These are phyloP conservation scores for Allobates femoralis DNA, from an alignment of 2,797 vertebrate species.

Conservation along the genomic window DNA sequence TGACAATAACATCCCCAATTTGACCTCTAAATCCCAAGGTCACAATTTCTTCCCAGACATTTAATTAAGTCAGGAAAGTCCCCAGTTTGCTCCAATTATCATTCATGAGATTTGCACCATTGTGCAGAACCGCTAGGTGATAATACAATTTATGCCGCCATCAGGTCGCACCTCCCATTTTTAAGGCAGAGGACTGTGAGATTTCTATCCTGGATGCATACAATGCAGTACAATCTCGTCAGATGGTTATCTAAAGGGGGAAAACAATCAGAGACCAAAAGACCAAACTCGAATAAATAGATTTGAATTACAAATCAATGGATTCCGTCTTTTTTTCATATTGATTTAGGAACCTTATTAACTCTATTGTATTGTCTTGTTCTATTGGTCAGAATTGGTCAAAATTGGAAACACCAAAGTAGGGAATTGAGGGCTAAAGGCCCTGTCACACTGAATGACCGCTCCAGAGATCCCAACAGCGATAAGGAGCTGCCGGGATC, in stretches of 20 bases:
- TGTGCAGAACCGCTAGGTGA: not conserved
- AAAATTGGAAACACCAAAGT: too few species aligned
- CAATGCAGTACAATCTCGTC: not conserved
- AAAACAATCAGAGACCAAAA: not conserved
- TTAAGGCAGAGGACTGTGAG: not conserved
- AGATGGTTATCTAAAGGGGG: not conserved
- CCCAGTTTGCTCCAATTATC: not conserved
- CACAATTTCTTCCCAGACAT: not conserved
- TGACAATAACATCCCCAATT: constrained; percentile 1
- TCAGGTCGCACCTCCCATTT: not conserved
- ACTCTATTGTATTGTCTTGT: too few species aligned
- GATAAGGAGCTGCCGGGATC: too few species aligned
- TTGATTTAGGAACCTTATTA: too few species aligned
- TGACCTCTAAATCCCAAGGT: not conserved
- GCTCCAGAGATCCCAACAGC: too few species aligned
- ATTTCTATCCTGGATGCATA: not conserved
- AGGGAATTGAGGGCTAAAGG: too few species aligned
- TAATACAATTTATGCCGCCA: not conserved
- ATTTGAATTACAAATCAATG: too few species aligned
- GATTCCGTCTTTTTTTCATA: too few species aligned
- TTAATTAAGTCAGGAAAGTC: constrained; percentile 14
- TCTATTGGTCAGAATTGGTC: too few species aligned
- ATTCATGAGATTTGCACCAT: not conserved
- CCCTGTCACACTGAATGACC: too few species aligned
- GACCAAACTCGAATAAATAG: not conserved